phyloP scores from a whole-genome alignment of 1,140 invertebrate genomes.

The Drosophila nigromelanica region DNA sequence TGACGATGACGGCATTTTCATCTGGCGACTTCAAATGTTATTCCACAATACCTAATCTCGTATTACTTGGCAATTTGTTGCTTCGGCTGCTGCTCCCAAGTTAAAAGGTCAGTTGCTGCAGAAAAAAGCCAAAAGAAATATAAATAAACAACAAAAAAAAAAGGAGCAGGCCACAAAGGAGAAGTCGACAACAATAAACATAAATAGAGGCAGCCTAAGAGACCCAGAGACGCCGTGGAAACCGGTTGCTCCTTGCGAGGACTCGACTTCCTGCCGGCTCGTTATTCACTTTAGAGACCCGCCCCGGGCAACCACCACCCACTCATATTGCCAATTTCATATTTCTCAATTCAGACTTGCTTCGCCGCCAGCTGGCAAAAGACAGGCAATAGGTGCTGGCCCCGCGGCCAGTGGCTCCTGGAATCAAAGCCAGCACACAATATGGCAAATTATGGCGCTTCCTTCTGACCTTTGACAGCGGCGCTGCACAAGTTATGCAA shows the following conservation, averaged over 20 bases:
- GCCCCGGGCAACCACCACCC: neutral
- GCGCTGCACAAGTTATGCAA: conserved; percentile 69
- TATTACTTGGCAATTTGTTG: conserved; percentile 60
- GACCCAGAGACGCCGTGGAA: conserved; percentile 29
- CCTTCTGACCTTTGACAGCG: conserved; percentile 65
- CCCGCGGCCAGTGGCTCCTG: conserved; percentile 3
- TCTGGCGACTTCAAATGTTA: conserved; percentile 46
- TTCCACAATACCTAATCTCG: conserved; percentile 31
- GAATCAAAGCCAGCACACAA: conserved; percentile 62
- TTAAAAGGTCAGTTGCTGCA: conserved; percentile 40
- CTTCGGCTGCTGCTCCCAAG: conserved; percentile 33
- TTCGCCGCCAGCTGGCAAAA: conserved; percentile 26
- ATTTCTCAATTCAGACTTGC: conserved; percentile 63
- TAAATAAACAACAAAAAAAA: neutral
- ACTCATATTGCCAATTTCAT: conserved; percentile 42
- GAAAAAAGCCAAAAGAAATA: too few relatives aligned
- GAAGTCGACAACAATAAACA: conserved; percentile 54
- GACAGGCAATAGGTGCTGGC: conserved; percentile 1
- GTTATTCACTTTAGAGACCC: conserved; percentile 65
- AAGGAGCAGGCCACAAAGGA: conserved; percentile 24
- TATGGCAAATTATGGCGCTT: conserved; percentile 78
- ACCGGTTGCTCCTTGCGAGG: conserved; percentile 57
- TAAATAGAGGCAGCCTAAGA: conserved; percentile 53
- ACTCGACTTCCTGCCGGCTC: conserved; percentile 49
- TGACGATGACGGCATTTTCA: conserved; percentile 61